Evolutionary conservation across 2,113 vertebrate species (phyloP).

Genomic region (Xenopus tropicalis): UCB_Xtro_10.0 CM004446.2:77980501-77981000

Average conservation of each 20-base stretch:
- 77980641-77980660: constrained; percentile 57
- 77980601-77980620: constrained; percentile 7
- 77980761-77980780: constrained; percentile 57
- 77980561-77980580: constrained; percentile 23
- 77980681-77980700: constrained; percentile 56
- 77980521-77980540: background rate
- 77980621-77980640: constrained; percentile 50
- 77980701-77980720: constrained; percentile 64
- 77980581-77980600: constrained; percentile 19
- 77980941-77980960: constrained; percentile 47
- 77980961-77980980: constrained; percentile 26
- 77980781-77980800: constrained; percentile 60
- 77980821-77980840: constrained; percentile 62
- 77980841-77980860: constrained; percentile 56
- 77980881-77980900: constrained; percentile 42
- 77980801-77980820: constrained; percentile 60
- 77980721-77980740: constrained; percentile 53
- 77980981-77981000: constrained; percentile 49
- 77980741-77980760: constrained; percentile 55
- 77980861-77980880: constrained; percentile 42
- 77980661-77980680: constrained; percentile 57
- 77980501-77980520: too few relatives aligned
- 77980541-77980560: constrained; percentile 19
- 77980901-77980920: constrained; percentile 35
- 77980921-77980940: constrained; percentile 37